Percentiles rank a stretch among this genome's conserved stretches.
Evolutionary conservation across 2,113 vertebrate genomes (phyloP).

Genomic region (Sciurus niger): DNA sequence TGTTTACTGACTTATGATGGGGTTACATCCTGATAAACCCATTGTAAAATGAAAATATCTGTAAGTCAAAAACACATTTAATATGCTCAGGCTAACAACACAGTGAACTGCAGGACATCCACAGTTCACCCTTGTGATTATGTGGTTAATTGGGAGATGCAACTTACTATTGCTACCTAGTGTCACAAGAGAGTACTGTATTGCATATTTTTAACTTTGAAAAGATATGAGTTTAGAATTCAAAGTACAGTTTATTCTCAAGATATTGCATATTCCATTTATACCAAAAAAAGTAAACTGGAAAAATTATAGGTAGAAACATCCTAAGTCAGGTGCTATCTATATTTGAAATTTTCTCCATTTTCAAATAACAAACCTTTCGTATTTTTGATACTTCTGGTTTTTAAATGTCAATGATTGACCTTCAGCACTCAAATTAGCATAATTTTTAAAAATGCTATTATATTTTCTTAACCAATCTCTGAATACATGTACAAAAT

Average conservation of each 20-base stretch:
- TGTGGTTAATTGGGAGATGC: fast-evolving
- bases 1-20: neutral
- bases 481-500: neutral
- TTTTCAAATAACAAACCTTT: neutral
- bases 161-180: neutral
- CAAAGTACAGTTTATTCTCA: neutral
- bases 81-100: neutral
- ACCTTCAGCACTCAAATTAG: neutral
- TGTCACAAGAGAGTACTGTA: neutral
- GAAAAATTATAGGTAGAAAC: neutral
- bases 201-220: neutral
- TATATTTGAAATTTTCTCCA: neutral
- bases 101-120: neutral
- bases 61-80: neutral
- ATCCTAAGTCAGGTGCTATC: neutral
- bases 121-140: neutral
- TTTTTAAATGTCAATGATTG: constrained; percentile 1
- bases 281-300: neutral
- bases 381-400: neutral
- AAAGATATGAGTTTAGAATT: neutral
- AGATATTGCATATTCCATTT: neutral
- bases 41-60: neutral
- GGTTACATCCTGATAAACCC: neutral
- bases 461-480: constrained; percentile 16
- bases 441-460: neutral